Evolutionary conservation across 2,888 invertebrate species (phyloP).

Genomic region (Choristoneura rosaceana): DNA sequence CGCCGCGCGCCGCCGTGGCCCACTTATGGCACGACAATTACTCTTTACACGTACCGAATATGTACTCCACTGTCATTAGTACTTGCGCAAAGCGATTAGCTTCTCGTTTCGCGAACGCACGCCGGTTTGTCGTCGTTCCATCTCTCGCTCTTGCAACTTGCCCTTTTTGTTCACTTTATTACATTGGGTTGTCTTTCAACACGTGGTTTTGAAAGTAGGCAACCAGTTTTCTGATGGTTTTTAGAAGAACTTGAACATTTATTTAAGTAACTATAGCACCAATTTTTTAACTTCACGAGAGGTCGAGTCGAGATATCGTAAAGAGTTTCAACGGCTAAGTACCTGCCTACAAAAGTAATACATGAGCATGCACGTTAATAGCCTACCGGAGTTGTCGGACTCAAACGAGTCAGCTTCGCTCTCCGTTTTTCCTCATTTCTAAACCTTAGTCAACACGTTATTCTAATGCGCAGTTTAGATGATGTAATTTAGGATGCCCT

Average conservation of each 20-base stretch:
- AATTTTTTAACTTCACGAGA: conserved; percentile 12
- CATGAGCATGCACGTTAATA: conserved; percentile 27
- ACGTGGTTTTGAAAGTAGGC: conserved; percentile 6
- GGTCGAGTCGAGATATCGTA: conserved; percentile 1
- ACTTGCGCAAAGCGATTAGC: conserved; percentile 28
- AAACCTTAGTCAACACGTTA: conserved; percentile 38
- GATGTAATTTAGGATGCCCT: conserved; percentile 11
- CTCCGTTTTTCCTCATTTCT: conserved; percentile 27
- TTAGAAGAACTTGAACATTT: background rate
- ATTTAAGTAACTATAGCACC: background rate
- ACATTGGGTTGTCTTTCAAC: background rate
- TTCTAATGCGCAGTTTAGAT: conserved; percentile 30
- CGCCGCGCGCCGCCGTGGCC: conserved; percentile 56
- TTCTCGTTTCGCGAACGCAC: background rate
- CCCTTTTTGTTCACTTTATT: background rate
- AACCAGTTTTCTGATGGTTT: background rate
- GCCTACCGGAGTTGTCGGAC: conserved; percentile 11
- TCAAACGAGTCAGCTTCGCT: conserved; percentile 18
- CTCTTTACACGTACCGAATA: conserved; percentile 42
- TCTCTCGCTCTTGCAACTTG: background rate
- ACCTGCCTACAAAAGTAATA: conserved; percentile 34
- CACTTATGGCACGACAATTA: conserved; percentile 44
- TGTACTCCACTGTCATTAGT: conserved; percentile 37
- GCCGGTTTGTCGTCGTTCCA: background rate
- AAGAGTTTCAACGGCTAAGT: conserved; percentile 5